Percentiles rank a stretch among this genome's conserved stretches.
phyloP scores from a whole-genome alignment of 2,797 vertebrate genomes.

The Chaetodon trifasciatus region DNA sequence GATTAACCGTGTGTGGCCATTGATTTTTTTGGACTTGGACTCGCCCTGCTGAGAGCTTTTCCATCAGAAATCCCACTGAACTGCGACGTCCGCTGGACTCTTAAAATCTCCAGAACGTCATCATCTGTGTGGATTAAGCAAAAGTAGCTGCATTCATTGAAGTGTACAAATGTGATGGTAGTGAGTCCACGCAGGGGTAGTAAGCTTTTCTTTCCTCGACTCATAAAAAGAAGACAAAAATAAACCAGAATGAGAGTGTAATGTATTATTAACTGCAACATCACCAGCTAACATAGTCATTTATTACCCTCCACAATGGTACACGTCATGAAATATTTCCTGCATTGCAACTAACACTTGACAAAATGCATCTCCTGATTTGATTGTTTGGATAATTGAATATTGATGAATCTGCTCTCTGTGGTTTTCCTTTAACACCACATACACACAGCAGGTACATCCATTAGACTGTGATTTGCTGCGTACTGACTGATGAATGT shows the following conservation, averaged over 20 bases:
- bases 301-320: neutral
- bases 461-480: conserved; percentile 59
- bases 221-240: neutral
- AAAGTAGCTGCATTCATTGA: neutral
- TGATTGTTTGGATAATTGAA: conserved; percentile 60
- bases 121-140: neutral
- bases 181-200: neutral
- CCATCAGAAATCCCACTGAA: conserved; percentile 47
- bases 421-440: conserved; percentile 33
- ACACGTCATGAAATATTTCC: conserved; percentile 16
- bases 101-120: neutral
- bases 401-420: conserved; percentile 62
- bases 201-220: neutral
- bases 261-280: conserved; percentile 3
- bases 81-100: conserved; percentile 9
- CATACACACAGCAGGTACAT: conserved; percentile 63
- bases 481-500: conserved; percentile 57
- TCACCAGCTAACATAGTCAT: neutral
- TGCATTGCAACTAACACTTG: conserved; percentile 3
- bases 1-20: conserved; percentile 47
- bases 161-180: neutral
- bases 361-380: conserved; percentile 31
- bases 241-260: neutral
- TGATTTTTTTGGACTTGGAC: conserved; percentile 30
- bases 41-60: conserved; percentile 25